Evolutionary conservation across 2,888 invertebrate genomes (phyloP), one percentile per base, ranked within the genome.

Genomic region (Pandemis cinnamomeana): DNA sequence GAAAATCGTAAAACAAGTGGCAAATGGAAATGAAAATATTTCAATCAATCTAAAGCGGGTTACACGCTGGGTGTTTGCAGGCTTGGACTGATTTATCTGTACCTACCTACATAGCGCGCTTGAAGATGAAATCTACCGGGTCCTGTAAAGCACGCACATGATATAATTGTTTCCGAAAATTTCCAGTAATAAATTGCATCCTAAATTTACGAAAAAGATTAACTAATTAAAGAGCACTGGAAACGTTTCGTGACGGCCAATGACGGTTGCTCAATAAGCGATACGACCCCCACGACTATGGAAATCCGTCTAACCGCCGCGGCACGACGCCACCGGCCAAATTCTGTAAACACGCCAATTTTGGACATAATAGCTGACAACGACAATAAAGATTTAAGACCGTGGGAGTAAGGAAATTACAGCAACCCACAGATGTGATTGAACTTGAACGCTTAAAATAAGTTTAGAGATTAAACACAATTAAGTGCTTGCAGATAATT

Each of bases 201-300:
- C 48, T 41, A 41, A 55, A 44, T 27, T 36, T 8, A 68, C 15
- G 44, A 44, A 6, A 66, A 44, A 51, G 70, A 60, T 66, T 70
- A 60, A 61, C 53, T 79, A 76, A 80, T 81, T 80, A 79, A 80
- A 80, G 79, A 77, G 77, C 78, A 83, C 79, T 80, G 77, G 81
- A 81, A 83, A 82, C 82, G 79, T 80, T 78, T 85, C 85, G 85
- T 86, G 86, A 85, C 85, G 80, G 81, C 71, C 79, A 80, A 63
- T 68, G 71, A 80, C 78, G 79, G 83, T 82, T 84, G 81, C 83
- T 82, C 84, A 86, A 84, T 83, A 82, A 84, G 80, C 82, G 83
- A 83, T 81, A 79, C 83, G 83, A 84, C 83, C 82, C 83, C 86
- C 87, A 88, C 88, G 88, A 87, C 85, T 89, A 87, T 88, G 86